Evolutionary conservation across 2,797 vertebrate genomes (phyloP).

Genomic region (Pangasius larnaudii): DNA sequence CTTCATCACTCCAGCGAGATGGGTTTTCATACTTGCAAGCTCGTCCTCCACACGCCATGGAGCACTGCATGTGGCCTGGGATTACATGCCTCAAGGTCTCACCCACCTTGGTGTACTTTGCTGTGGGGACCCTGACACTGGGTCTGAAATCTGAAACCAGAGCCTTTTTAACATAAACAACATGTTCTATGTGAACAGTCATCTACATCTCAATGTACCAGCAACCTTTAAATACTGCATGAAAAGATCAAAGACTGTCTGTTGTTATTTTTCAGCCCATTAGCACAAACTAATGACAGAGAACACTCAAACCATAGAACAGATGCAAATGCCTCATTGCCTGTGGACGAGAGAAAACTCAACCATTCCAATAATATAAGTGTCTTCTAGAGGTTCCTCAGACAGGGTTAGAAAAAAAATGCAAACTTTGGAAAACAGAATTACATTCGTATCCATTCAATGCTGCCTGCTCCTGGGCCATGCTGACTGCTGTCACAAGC

Average conservation of each 20-base stretch:
- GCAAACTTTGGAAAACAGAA: slow-evolving; percentile 32
- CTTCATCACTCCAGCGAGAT: slow-evolving; percentile 89
- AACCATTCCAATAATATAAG: not conserved
- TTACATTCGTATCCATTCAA: slow-evolving; percentile 78
- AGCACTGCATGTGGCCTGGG: slow-evolving; percentile 94
- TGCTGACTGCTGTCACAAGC: slow-evolving; percentile 81
- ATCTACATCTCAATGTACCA: not conserved
- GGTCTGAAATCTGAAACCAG: slow-evolving; percentile 68
- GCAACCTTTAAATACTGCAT: slow-evolving; percentile 12
- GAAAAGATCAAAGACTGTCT: not conserved
- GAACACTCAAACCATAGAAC: slow-evolving; percentile 3
- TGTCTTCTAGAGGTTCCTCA: not conserved
- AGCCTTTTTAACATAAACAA: not conserved
- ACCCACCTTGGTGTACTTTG: slow-evolving; percentile 95
- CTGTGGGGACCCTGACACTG: slow-evolving; percentile 82
- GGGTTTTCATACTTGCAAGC: slow-evolving; percentile 98
- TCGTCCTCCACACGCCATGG: slow-evolving; percentile 92
- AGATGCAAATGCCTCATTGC: slow-evolving; percentile 13
- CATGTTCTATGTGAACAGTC: not conserved
- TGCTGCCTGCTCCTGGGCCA: slow-evolving; percentile 69
- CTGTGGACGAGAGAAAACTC: not conserved
- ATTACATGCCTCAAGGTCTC: slow-evolving; percentile 94
- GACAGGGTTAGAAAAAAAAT: not conserved
- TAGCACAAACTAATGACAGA: slow-evolving; percentile 11
- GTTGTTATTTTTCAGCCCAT: not conserved